Conservation (phyloP, 2,888 invertebrate species). For the Pinctada fucata region DNA sequence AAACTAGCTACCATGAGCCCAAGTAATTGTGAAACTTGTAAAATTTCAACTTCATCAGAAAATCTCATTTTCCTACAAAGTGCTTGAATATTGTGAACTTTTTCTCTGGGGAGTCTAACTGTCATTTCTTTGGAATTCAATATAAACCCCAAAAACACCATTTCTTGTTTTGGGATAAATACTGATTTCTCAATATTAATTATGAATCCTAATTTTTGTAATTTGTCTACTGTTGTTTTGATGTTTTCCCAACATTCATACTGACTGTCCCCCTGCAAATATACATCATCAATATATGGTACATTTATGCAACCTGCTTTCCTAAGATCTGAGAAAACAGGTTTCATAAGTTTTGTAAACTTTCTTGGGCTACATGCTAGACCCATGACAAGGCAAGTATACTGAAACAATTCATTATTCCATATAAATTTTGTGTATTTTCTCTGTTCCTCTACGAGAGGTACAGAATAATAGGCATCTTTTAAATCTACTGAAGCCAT, state of each 20-base stretch:
- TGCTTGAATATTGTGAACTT: constrained; percentile 13
- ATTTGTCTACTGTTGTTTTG: constrained; percentile 9
- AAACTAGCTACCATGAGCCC: constrained; percentile 15
- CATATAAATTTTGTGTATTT: constrained; percentile 37
- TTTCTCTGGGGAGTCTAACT: constrained; percentile 24
- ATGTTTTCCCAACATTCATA: constrained; percentile 30
- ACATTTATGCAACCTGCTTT: constrained; percentile 33
- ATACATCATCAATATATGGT: constrained; percentile 41
- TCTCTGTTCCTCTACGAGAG: constrained; percentile 27
- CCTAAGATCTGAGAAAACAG: constrained; percentile 32
- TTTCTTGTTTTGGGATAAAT: constrained; percentile 23
- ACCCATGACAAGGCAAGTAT: constrained; percentile 33
- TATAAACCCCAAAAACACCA: constrained; percentile 34
- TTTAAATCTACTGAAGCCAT: constrained; percentile 47
- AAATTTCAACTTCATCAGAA: background rate
- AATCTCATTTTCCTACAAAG: background rate
- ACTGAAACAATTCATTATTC: constrained; percentile 39
- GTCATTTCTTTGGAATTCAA: constrained; percentile 41
- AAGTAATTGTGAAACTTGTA: constrained; percentile 2
- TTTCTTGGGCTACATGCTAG: constrained; percentile 37
- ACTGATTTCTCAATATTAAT: constrained; percentile 30
- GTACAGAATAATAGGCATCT: constrained; percentile 50
- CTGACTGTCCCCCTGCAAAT: constrained; percentile 21
- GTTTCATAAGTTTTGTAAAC: constrained; percentile 48
- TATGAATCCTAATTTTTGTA: constrained; percentile 32